Base-by-base conservation (phyloP, 1,140 invertebrate species). In the Zelostemma sp. region DNA sequence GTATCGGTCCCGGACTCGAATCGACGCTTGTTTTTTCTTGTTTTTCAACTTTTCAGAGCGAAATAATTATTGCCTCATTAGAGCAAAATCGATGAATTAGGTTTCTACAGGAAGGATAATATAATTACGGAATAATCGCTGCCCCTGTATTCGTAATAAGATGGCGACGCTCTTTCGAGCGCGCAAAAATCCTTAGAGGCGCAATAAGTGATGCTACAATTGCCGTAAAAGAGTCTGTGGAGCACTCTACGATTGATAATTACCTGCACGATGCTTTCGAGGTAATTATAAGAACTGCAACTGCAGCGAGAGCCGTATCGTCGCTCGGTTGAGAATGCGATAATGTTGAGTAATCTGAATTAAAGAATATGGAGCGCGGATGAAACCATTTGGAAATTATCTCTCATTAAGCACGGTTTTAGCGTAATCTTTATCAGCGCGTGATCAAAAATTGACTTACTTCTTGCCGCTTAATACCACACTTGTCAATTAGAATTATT, bases 191-290 rank as follows among this genome's bases (percentile, higher is more conserved):
- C 31, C 50, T 43, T 45, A 25, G 4, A 40, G 48, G 51, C 53
- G 59, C 45, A 65, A 61, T 62, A 70, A 70, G 68, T 65, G 68
- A 70, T 62, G 62, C 68, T 58, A 61, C 68, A 47, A 62, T 66
- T 65, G 63, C 68, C 59, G 55, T 56, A 60, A 61, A 66, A 62
- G 55, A 64, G 63, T 59, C 68, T 63, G 62, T 67, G 58, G 58
- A 71, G 57, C 55, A 55, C 50, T 55, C 59, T 66, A 54, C 68
- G 63, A 67, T 72, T 72, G 66, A 72, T 72, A 72, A 72, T 72
- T 63, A 56, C 63, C 28, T 48, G 68, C 57, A 51, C 28, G 53
- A 53, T 62, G 60, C 61, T 62, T 60, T 65, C 60, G 16, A 58
- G 57, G 65, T 51, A 63, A 72, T 72, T 67, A 68, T 68, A 72